These are phyloP conservation scores for Cliona cf. orientalis DNA, from an alignment of 37 sponge, comb jelly and placozoan genomes.

Conservation along the genomic window DNA sequence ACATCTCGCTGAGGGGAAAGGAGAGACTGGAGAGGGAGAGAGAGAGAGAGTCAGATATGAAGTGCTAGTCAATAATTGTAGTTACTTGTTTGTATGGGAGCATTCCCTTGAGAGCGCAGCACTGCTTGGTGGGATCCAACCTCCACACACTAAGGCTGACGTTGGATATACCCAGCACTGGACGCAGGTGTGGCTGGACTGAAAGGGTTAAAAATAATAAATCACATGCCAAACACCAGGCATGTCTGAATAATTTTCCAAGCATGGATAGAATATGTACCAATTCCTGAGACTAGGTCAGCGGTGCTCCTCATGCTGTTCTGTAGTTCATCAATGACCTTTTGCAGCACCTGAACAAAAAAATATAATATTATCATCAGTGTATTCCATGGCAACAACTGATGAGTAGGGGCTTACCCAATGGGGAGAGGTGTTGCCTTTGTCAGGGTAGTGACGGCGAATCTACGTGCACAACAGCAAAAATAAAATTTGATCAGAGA, in stretches of 20 bases:
- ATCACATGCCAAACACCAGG: no score
- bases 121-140: slow-evolving; percentile 49
- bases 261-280: slow-evolving; percentile 12
- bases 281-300: slow-evolving; percentile 58
- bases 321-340: slow-evolving; percentile 28
- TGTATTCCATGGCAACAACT: background rate
- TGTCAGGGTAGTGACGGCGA: slow-evolving; percentile 48
- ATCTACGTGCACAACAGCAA: slow-evolving; percentile 17
- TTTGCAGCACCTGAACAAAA: slow-evolving; percentile 32
- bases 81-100: slow-evolving; percentile 72
- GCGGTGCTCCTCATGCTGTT: slow-evolving; percentile 45
- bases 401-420: no score
- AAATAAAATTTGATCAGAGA: background rate
- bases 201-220: background rate
- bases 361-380: no score
- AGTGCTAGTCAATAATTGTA: background rate
- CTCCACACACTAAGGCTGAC: slow-evolving; percentile 49
- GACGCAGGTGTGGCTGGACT: slow-evolving; percentile 65
- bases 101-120: slow-evolving; percentile 61
- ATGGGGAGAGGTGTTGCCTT: slow-evolving; percentile 35
- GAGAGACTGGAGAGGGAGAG: slow-evolving; percentile 28
- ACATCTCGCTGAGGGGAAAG: slow-evolving; percentile 52
- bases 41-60: background rate
- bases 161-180: slow-evolving; percentile 64
- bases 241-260: no score